Evolutionary conservation across 2,888 invertebrate genomes (phyloP).

Genomic region (Xanthorhoe designata): DNA sequence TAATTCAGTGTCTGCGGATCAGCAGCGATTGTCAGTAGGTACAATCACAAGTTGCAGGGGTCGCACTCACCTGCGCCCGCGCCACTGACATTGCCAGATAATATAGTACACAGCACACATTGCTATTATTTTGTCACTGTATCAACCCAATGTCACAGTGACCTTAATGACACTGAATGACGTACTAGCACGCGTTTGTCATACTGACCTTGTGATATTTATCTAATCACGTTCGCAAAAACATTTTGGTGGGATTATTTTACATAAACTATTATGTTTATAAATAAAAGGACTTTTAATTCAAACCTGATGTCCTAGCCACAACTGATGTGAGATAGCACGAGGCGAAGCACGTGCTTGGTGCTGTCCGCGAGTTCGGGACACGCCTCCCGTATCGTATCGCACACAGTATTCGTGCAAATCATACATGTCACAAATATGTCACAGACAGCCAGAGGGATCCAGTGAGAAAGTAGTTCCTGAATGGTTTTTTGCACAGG

Average conservation of each 20-base stretch:
- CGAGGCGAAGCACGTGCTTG: constrained; percentile 22
- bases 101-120: constrained; percentile 61
- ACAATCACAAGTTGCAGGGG: constrained; percentile 62
- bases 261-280: constrained; percentile 44
- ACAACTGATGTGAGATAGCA: constrained; percentile 8
- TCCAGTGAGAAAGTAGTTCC: not conserved
- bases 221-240: constrained; percentile 83
- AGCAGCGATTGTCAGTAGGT: constrained; percentile 8
- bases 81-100: constrained; percentile 82
- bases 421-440: not conserved
- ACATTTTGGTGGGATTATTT: constrained; percentile 62
- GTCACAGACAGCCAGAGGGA: not conserved
- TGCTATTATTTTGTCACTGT: constrained; percentile 83
- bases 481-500: not conserved
- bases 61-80: constrained; percentile 80
- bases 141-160: constrained; percentile 84
- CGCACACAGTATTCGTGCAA: not conserved
- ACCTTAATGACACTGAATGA: constrained; percentile 84
- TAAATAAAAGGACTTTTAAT: constrained; percentile 24
- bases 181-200: constrained; percentile 70
- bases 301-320: constrained; percentile 16
- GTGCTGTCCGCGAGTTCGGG: not conserved
- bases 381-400: not conserved
- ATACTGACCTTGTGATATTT: constrained; percentile 81
- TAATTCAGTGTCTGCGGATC: not conserved